Base-by-base conservation (phyloP, 2,888 invertebrate genomes). In the Pseudoips prasinana region DNA sequence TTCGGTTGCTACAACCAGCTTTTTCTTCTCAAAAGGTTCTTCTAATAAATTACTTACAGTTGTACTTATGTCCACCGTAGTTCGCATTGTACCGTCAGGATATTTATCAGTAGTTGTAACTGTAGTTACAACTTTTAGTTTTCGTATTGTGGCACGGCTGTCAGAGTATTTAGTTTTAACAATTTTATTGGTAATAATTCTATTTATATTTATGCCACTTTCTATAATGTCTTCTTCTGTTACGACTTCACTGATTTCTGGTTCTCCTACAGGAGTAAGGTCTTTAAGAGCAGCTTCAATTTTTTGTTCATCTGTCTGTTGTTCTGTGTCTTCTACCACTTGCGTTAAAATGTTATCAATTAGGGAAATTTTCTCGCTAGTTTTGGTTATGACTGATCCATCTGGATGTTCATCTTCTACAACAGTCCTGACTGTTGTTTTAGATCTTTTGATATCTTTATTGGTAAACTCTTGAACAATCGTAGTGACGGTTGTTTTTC, bases 321-420 rank as follows among this genome's bases (percentile, higher is more conserved):
- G 3, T 4, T 33, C 28, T 22, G 25, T 17, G n/a, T 48, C 29
- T 18, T 47, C 33, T 8, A 28, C 29, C 8, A 8, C 35, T 7
- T 39, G 33, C 19, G 48, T 46, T 7, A 74, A 28, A 33, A 29
- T 45, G 49, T 81, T 72, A 55, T 88, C 86, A 7, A 65, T 10
- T 1, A 81, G 49, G 8, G 80, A 76, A 22, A 80, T 64, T 47
- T 79, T 86, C 68, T 85, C 84, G 54, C 69, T 82, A 2, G 78
- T 84, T 54, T 80, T 84, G 17, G 74, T 80, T 7, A 77, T 65
- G 1, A 82, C 46, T 8, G 83, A 75, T 1, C 86, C 83, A 65
- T 87, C 84, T 5, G 82, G 81, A 40, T 82, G 64, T 60, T 78
- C 78, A 55, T 89, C 87, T 69, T 83, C 84, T 29, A 66, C 62